Conservation (phyloP, 2,888 invertebrate species). For the Scaptomyza reducta region DNA sequence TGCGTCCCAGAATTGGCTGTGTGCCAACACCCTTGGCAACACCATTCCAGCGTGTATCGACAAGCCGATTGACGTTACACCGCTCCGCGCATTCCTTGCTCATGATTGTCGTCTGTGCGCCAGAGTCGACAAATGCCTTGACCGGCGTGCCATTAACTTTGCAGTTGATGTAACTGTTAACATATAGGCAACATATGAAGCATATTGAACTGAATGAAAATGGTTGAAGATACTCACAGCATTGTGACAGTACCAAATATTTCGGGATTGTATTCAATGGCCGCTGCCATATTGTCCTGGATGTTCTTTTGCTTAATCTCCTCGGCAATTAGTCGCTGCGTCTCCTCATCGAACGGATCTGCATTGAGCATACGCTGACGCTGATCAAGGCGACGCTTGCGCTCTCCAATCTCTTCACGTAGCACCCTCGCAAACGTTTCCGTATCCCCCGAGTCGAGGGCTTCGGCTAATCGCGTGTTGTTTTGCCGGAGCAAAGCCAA, state of each 20-base stretch:
- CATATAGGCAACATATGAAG: background rate
- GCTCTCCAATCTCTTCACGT: conserved; percentile 91
- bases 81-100: conserved; percentile 97
- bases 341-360: conserved; percentile 97
- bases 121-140: conserved; percentile 99
- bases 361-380: conserved; percentile 95
- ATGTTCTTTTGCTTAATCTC: conserved; percentile 98
- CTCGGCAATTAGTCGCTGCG: conserved; percentile 97
- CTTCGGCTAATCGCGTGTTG: conserved; percentile 96
- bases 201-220: background rate
- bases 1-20: conserved; percentile 97
- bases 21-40: conserved; percentile 99
- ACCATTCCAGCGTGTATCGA: conserved; percentile 96
- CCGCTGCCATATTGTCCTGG: conserved; percentile 99
- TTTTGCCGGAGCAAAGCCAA: conserved; percentile 95
- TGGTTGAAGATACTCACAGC: conserved; percentile 86
- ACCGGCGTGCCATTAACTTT: conserved; percentile 98
- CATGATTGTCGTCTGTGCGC: conserved; percentile 99
- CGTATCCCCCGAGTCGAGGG: conserved; percentile 92
- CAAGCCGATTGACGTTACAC: conserved; percentile 95
- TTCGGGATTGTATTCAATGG: conserved; percentile 99
- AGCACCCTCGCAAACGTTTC: conserved; percentile 92
- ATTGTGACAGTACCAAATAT: conserved; percentile 98
- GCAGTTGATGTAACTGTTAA: conserved; percentile 92
- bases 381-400: conserved; percentile 92